phyloP scores from a whole-genome alignment of 2,113 vertebrate genomes.

The Stigmatopora nigra region DNA sequence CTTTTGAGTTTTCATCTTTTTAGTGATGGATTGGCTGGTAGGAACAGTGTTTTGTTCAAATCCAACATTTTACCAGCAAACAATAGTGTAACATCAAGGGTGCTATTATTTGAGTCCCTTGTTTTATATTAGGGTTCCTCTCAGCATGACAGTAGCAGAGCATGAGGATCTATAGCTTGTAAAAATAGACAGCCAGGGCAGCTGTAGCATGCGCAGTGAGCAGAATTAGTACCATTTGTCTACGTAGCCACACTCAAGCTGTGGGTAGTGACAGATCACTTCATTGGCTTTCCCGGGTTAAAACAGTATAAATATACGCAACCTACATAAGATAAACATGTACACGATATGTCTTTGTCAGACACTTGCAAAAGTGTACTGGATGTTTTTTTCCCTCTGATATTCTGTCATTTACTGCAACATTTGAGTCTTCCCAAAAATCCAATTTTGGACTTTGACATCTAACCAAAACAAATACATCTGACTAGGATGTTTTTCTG shows the following conservation, averaged over 20 bases:
- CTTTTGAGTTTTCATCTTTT: neutral
- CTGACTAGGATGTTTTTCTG: neutral
- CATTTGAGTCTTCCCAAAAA: too few species aligned
- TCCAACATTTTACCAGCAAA: neutral
- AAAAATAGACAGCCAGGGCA: neutral
- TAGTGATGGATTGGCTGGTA: neutral
- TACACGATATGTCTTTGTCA: neutral
- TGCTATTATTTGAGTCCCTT: neutral
- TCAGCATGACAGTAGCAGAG: neutral
- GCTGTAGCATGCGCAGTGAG: neutral
- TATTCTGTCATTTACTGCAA: too few species aligned
- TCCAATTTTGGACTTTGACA: too few species aligned
- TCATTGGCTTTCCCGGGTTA: neutral
- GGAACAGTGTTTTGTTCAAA: neutral
- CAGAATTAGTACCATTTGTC: neutral
- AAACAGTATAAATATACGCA: slow-evolving; percentile 1
- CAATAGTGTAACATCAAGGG: neutral
- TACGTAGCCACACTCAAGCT: neutral
- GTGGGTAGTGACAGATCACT: neutral
- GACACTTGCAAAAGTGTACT: neutral
- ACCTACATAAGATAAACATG: neutral
- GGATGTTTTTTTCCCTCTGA: neutral
- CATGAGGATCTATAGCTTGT: neutral
- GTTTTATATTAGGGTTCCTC: neutral
- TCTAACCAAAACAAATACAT: neutral